Base-by-base conservation (phyloP, 2,888 invertebrate species). In the Erebia aethiops region DNA sequence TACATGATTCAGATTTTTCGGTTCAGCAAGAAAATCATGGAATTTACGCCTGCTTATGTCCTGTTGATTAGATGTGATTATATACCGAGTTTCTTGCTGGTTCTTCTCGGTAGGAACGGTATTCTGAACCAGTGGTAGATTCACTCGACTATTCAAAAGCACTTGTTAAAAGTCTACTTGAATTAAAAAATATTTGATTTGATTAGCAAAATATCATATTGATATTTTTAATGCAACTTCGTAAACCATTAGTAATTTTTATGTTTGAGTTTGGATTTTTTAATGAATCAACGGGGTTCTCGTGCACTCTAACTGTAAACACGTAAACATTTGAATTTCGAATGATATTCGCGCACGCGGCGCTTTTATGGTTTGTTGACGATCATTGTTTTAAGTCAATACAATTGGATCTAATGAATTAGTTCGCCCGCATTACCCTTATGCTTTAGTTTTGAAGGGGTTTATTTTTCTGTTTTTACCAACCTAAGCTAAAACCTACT, bases 321-420 rank as follows among this genome's bases (percentile, higher is more conserved):
- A 60, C 81, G 87, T 84, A 86, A 87, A 88, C 87, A 86, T 87
- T 80, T 80, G 82, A 82, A 80, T 76, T 87, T 80, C 79, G 82
- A 82, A 80, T 75, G 85, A 78, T 79, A 79, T 81, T 77, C 78
- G 80, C 81, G 79, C 90, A 87, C 91, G 82, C 83, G 90, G 81
- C 84, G 73, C 69, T 81, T 89, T 91, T 87, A 90, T 88, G 78
- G 81, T 74, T 77, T 61, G 66, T 71, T 66, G 69, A 68, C 60
- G 56, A 66, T 72, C 71, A 74, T 75, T 76, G 74, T 77, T 73
- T 73, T 70, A 70, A 67, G 75, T 71, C 67, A 72, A 72, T 72
- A 75, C 67, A 52, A 68, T 72, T 60, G 57, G 26, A 16, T 52
- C 26, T 71, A 52, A 71, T 69, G 57, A 61, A 69, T 66, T 67